Percentiles rank a stretch among this genome's conserved stretches.
phyloP scores from a whole-genome alignment of 2,113 vertebrate species.

The rat (Rattus norvegicus) region DNA sequence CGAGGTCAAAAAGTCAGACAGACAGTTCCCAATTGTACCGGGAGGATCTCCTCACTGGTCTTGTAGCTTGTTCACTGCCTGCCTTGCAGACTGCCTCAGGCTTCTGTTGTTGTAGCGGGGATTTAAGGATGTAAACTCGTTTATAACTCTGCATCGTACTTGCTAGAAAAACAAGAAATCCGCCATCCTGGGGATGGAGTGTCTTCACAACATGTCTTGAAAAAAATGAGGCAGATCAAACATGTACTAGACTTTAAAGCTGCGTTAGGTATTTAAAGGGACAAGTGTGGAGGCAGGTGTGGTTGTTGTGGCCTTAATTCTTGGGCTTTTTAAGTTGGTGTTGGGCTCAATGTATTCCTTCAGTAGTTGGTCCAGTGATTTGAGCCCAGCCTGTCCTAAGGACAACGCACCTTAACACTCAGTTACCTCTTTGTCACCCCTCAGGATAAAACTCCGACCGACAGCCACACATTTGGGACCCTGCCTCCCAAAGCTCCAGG shows the following conservation, averaged over 20 bases:
- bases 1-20: neutral
- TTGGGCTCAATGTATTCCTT: neutral
- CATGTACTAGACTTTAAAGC: neutral
- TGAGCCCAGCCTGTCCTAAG: neutral
- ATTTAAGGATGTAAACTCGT: neutral
- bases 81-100: constrained; percentile 17
- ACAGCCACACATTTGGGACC: constrained; percentile 84
- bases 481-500: constrained; percentile 89
- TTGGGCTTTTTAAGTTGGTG: neutral
- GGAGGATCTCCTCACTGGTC: neutral
- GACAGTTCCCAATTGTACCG: neutral
- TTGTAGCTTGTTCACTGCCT: constrained; percentile 21
- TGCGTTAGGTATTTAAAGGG: neutral
- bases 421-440: neutral
- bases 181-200: neutral
- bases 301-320: neutral
- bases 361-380: neutral
- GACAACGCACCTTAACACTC: fast-evolving
- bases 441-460: constrained; percentile 86
- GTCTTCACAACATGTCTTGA: neutral
- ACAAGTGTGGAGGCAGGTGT: neutral
- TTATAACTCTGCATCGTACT: neutral
- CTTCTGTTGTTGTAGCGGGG: neutral
- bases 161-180: constrained; percentile 29
- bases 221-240: constrained; percentile 8